phyloP scores from a whole-genome alignment of 2,888 invertebrate species.

The Deroplatys truncata region DNA sequence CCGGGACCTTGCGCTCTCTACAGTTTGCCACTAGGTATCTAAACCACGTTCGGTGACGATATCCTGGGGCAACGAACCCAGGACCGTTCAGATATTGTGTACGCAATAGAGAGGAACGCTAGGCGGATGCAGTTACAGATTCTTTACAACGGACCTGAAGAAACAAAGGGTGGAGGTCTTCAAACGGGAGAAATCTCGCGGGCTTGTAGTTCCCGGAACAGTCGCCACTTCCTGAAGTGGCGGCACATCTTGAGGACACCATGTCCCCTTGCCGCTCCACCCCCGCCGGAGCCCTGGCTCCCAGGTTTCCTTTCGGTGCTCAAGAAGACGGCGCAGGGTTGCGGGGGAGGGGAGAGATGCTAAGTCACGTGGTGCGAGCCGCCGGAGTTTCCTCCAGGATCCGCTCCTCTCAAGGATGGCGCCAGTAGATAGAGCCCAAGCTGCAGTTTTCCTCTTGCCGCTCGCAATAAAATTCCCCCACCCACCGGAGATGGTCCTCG shows the following conservation, averaged over 20 bases:
- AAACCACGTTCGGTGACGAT: too few relatives aligned
- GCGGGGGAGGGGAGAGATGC: background rate
- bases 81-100: background rate
- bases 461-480: background rate
- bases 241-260: background rate
- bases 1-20: background rate
- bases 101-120: background rate
- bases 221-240: background rate
- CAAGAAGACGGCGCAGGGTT: background rate
- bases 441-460: background rate
- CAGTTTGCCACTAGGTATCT: too few relatives aligned
- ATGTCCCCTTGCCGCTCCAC: background rate
- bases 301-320: background rate
- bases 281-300: background rate
- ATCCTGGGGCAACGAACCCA: background rate
- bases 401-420: constrained; percentile 16
- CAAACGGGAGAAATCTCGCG: background rate
- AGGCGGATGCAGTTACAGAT: background rate
- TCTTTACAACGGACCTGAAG: background rate
- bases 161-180: background rate
- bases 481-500: background rate
- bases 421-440: constrained; percentile 11
- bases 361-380: constrained; percentile 1
- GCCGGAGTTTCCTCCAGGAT: background rate
- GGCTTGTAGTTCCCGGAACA: background rate